phyloP scores from a whole-genome alignment of 2,797 vertebrate species.

The Acipenser ruthenus region DNA sequence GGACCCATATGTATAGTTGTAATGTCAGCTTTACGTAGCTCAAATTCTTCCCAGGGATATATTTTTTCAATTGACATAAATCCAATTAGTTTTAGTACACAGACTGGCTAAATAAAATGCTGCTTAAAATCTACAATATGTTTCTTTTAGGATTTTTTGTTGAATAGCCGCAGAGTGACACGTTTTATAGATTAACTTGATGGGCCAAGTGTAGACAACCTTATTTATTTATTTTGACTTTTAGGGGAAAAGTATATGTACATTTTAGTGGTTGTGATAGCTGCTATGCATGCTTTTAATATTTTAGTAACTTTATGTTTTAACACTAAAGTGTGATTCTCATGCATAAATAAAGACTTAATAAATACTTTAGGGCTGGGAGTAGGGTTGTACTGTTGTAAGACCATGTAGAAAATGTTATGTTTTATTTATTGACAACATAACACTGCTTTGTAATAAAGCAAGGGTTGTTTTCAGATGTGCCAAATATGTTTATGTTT shows the following conservation, averaged over 20 bases:
- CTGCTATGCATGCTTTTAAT: constrained; percentile 40
- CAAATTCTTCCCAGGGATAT: constrained; percentile 67
- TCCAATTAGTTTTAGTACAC: constrained; percentile 77
- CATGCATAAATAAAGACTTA: constrained; percentile 47
- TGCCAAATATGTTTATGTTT: constrained; percentile 30
- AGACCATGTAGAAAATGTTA: constrained; percentile 47
- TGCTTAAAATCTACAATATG: constrained; percentile 67
- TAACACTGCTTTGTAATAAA: constrained; percentile 32
- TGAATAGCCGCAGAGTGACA: constrained; percentile 51
- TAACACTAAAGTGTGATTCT: constrained; percentile 31
- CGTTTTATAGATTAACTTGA: constrained; percentile 64
- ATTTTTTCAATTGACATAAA: constrained; percentile 69
- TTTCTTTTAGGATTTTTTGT: constrained; percentile 61
- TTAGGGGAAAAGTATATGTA: constrained; percentile 54
- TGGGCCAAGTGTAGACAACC: constrained; percentile 49
- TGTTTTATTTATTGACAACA: constrained; percentile 61
- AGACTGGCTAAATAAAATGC: constrained; percentile 64
- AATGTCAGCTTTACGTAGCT: constrained; percentile 60
- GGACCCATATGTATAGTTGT: constrained; percentile 60
- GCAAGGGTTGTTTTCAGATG: constrained; percentile 36
- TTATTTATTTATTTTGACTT: constrained; percentile 48
- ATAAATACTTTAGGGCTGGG: constrained; percentile 48
- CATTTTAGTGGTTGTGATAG: constrained; percentile 46
- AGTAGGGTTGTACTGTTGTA: constrained; percentile 43
- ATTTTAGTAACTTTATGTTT: constrained; percentile 41